Evolutionary conservation across 2,797 vertebrate genomes (phyloP).

Genomic region (Nyctalus aviator): DNA sequence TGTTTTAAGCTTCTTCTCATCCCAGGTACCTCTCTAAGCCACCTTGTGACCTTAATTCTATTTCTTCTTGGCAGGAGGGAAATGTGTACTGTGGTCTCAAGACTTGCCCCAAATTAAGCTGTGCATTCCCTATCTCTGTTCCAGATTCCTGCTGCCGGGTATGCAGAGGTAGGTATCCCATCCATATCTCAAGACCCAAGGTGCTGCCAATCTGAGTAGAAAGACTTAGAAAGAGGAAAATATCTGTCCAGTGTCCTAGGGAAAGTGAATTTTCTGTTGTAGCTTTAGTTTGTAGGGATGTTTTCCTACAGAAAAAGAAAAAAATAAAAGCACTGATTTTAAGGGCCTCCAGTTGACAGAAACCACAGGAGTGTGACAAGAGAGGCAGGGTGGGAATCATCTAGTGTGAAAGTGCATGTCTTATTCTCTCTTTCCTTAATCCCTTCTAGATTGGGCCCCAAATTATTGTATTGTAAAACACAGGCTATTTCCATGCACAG

Average conservation of each 20-base stretch:
- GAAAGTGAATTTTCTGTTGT: not conserved
- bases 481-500: not conserved
- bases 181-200: not conserved
- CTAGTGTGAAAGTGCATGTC: not conserved
- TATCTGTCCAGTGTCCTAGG: not conserved
- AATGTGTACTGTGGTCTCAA: constrained; percentile 98
- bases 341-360: constrained; percentile 25
- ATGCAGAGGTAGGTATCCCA: constrained; percentile 93
- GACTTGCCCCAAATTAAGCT: constrained; percentile 94
- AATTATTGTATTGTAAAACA: constrained; percentile 25
- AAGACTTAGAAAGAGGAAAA: constrained; percentile 43
- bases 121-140: constrained; percentile 91
- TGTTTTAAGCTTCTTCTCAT: not conserved
- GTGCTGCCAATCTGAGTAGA: not conserved
- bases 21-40: not conserved
- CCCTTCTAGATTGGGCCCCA: not conserved
- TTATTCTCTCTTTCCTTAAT: constrained; percentile 16
- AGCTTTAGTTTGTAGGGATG: not conserved
- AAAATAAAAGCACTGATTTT: constrained; percentile 36
- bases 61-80: constrained; percentile 91
- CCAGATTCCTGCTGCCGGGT: constrained; percentile 95
- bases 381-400: not conserved
- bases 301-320: not conserved
- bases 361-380: not conserved
- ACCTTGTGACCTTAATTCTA: constrained; percentile 61